These are phyloP conservation scores for Drosophila pseudotalamancana DNA, from an alignment of 2,888 invertebrate species.

Conservation along the genomic window DNA sequence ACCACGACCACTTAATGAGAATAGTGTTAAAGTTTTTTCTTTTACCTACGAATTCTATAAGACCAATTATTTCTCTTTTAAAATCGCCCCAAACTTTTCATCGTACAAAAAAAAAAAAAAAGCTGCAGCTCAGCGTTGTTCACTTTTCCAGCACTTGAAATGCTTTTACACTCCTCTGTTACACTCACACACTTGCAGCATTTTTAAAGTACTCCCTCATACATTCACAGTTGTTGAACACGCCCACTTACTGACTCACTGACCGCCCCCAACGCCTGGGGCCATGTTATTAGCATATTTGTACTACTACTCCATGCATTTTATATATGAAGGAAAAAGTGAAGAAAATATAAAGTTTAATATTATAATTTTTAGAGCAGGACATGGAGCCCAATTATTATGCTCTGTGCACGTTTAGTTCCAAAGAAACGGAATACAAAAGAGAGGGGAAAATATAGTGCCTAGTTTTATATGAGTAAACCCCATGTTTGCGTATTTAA, in stretches of 20 bases:
- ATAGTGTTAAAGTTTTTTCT: conserved; percentile 39
- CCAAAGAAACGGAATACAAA: neutral
- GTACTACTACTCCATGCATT: conserved; percentile 47
- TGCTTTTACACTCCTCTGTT: conserved; percentile 46
- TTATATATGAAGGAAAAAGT: conserved; percentile 37
- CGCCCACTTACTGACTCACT: conserved; percentile 19
- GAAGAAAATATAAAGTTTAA: conserved; percentile 32
- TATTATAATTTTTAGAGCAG: conserved; percentile 65
- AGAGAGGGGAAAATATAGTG: conserved; percentile 11
- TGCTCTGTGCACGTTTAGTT: conserved; percentile 8
- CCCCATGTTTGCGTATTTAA: conserved; percentile 1
- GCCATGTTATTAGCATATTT: conserved; percentile 57
- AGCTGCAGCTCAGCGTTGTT: conserved; percentile 30
- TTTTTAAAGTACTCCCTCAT: conserved; percentile 44
- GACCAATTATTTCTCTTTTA: conserved; percentile 41
- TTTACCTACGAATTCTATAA: conserved; percentile 30
- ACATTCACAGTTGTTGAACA: conserved; percentile 7
- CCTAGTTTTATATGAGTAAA: conserved; percentile 10
- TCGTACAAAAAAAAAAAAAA: conserved; percentile 11
- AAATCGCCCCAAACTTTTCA: conserved; percentile 35
- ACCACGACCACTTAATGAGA: conserved; percentile 46
- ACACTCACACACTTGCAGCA: conserved; percentile 58
- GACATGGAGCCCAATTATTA: conserved; percentile 45
- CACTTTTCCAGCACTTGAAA: conserved; percentile 58
- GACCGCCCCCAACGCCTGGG: conserved; percentile 19